A percentile compares a stretch with the other conserved stretches of the same genome.
phyloP scores from a whole-genome alignment of 1,140 invertebrate genomes.

The Drosophila carrolli region DNA sequence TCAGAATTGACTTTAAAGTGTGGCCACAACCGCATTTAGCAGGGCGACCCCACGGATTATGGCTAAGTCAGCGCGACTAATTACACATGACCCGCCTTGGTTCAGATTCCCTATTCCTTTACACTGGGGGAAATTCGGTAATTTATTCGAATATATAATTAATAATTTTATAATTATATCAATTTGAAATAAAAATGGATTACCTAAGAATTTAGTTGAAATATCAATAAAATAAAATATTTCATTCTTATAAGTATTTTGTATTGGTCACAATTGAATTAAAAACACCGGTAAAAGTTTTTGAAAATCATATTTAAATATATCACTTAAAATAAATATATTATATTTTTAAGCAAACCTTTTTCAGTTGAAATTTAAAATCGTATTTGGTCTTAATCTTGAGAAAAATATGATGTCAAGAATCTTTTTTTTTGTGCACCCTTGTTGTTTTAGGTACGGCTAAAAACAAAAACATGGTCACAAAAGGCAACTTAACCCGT shows the following conservation, averaged over 20 bases:
- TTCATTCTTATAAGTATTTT: no score
- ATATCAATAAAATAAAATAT: no score
- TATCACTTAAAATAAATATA: no score
- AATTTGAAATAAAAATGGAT: no score
- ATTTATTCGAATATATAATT: no score
- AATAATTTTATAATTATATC: no score
- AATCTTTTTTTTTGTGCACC: conserved; percentile 1
- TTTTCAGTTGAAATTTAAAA: neutral
- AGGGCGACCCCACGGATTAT: conserved; percentile 19
- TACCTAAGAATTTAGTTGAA: no score
- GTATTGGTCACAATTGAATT: no score
- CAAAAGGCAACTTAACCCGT: conserved; percentile 78
- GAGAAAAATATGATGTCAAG: no score
- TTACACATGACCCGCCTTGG: conserved; percentile 53
- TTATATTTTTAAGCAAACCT: no score
- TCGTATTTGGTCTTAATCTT: neutral
- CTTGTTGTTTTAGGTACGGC: conserved; percentile 49
- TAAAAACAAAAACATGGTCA: conserved; percentile 57
- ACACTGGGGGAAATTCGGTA: neutral
- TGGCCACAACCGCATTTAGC: conserved; percentile 53
- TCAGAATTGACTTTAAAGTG: conserved; percentile 67
- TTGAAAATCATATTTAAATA: no score
- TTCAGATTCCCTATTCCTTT: neutral
- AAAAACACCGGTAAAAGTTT: no score
- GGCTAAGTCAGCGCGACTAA: conserved; percentile 47